phyloP scores from a whole-genome alignment of 2,888 invertebrate species.

The Neuroscelio doddi region DNA sequence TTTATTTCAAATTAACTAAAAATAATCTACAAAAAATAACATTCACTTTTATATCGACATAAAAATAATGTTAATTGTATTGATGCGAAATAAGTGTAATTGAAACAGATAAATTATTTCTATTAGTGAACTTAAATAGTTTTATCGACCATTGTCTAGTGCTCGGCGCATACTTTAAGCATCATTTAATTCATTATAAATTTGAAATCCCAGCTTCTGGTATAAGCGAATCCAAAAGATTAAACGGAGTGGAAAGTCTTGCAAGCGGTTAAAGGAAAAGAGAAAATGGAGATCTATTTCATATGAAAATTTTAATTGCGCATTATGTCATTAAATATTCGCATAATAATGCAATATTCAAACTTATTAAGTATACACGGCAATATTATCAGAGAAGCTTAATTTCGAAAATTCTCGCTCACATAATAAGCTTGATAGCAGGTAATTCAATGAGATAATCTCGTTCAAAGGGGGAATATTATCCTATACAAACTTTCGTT shows the following conservation, averaged over 20 bases:
- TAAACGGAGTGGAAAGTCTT: conserved; percentile 42
- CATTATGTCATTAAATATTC: conserved; percentile 34
- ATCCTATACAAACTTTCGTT: conserved; percentile 29
- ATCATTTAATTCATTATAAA: conserved; percentile 31
- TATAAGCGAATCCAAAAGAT: conserved; percentile 13
- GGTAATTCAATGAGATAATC: conserved; percentile 40
- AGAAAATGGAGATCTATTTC: conserved; percentile 28
- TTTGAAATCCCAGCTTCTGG: conserved; percentile 16
- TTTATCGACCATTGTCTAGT: neutral
- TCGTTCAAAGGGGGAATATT: conserved; percentile 20
- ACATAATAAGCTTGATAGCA: conserved; percentile 26
- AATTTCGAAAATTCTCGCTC: conserved; percentile 22
- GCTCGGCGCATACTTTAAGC: neutral
- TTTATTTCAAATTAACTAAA: too few relatives aligned
- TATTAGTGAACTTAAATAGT: too few relatives aligned
- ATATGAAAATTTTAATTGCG: conserved; percentile 30
- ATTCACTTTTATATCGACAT: too few relatives aligned
- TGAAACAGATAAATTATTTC: too few relatives aligned
- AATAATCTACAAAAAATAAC: too few relatives aligned
- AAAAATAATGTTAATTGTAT: too few relatives aligned
- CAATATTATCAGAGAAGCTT: conserved; percentile 36
- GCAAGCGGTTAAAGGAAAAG: conserved; percentile 18
- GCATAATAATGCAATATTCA: conserved; percentile 24
- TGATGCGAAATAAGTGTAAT: too few relatives aligned
- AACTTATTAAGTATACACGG: conserved; percentile 31